phyloP scores from a whole-genome alignment of 2,797 vertebrate species.

The Cyprinella venusta region DNA sequence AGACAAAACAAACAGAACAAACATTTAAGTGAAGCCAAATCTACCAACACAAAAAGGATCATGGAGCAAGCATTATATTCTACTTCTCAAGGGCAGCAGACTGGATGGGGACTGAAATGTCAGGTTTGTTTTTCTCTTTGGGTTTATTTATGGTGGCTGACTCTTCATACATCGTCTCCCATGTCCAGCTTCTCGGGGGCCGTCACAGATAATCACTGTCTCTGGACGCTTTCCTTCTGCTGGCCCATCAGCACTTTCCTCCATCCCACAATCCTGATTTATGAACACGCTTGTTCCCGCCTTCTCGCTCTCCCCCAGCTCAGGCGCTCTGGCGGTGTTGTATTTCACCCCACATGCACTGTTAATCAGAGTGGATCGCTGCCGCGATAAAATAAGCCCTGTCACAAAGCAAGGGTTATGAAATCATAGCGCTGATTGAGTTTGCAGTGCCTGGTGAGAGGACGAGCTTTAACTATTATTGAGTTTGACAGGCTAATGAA shows the following conservation, averaged over 20 bases:
- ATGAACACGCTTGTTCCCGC: conserved; percentile 64
- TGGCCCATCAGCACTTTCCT: conserved; percentile 74
- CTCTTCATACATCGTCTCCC: conserved; percentile 47
- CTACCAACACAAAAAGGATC: not conserved
- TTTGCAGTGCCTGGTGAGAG: conserved; percentile 72
- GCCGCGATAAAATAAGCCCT: conserved; percentile 85
- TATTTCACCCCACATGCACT: conserved; percentile 69
- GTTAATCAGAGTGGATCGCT: conserved; percentile 83
- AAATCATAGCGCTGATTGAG: conserved; percentile 87
- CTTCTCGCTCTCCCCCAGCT: conserved; percentile 57
- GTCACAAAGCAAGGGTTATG: conserved; percentile 87
- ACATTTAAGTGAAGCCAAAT: conserved; percentile 8
- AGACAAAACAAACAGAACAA: conserved; percentile 48
- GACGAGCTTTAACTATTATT: conserved; percentile 78
- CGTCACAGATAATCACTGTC: conserved; percentile 67
- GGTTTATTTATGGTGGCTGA: conserved; percentile 73
- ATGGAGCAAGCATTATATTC: conserved; percentile 30
- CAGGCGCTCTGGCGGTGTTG: conserved; percentile 64
- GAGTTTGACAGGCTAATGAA: conserved; percentile 82
- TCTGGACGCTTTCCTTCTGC: conserved; percentile 55
- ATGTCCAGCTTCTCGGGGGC: conserved; percentile 61
- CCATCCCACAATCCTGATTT: conserved; percentile 73
- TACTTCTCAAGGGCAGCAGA: conserved; percentile 27
- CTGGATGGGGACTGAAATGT: conserved; percentile 60
- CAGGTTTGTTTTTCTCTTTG: conserved; percentile 73